Evolutionary conservation across 2,888 invertebrate species (phyloP), one percentile per base, ranked within the genome.

Genomic region (Pterobdella sp.): DNA sequence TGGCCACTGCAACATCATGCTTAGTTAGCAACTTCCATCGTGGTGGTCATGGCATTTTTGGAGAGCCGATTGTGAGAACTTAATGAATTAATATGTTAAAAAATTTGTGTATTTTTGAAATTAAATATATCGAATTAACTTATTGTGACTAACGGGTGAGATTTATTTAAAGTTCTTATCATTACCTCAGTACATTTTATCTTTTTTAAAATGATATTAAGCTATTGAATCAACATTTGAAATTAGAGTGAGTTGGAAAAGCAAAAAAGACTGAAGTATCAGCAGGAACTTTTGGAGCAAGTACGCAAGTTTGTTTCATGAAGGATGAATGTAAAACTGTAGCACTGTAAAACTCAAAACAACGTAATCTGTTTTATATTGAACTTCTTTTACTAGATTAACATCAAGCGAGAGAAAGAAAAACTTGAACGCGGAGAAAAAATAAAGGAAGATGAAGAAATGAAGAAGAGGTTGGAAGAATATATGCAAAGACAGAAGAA

Each of bases 21-120:
- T n/a, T n/a, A n/a, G 60, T 4, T 26, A 56, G n/a, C 2, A 71
- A 10, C 18, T 71, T 71, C 26, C 34, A 60, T 34, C 60, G 71
- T n/a, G 71, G 71, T 10, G 71, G 71, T 60, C 71, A 71, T 36
- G 71, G 71, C 34, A 71, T 71, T n/a, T 71, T 71, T 35, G 71
- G 71, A 1, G 56, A 49, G 37, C 71, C 71, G 1, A n/a, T 71
- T 22, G 71, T 71, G 35, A 1, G 63, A 14, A 26, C n/a, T 26
- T 18, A 22, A 56, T 56, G 60, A 26, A 56, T 18, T 22, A 56
- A 18, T 56, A 3, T 4, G n/a, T 56, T 56, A 56, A 56, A 56
- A 42, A 14, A 22, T 42, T 14, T 69, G 37, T 22, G 14, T 31
- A 26, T 7, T 18, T 63, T 63, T 63, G 10, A 63, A 63, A 22